Conservation (phyloP, 2,888 invertebrate species). For the Erynnis tages region DNA sequence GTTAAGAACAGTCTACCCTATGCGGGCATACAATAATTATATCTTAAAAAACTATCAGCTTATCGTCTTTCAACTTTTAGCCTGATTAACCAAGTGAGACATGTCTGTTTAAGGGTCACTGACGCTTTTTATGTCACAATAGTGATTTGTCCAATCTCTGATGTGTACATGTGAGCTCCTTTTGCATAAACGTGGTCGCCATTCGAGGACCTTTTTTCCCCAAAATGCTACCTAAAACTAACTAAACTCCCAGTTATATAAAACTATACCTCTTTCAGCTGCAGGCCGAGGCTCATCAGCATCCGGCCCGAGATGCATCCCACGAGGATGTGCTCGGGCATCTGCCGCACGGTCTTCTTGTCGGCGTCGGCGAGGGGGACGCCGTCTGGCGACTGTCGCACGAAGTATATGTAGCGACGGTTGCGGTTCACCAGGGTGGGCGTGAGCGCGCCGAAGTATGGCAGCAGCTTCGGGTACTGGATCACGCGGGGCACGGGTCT, state of each 20-base stretch:
- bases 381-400: slow-evolving; percentile 81
- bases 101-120: too few relatives aligned
- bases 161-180: too few relatives aligned
- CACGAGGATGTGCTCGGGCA: slow-evolving; percentile 86
- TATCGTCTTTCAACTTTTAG: too few relatives aligned
- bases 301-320: slow-evolving; percentile 85
- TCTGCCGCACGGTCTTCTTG: slow-evolving; percentile 77
- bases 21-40: too few relatives aligned
- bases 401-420: slow-evolving; percentile 86
- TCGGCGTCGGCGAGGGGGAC: slow-evolving; percentile 65
- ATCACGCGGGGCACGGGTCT: slow-evolving; percentile 85
- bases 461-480: slow-evolving; percentile 86
- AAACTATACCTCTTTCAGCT: slow-evolving; percentile 43
- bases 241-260: too few relatives aligned
- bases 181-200: too few relatives aligned
- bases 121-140: too few relatives aligned
- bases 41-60: too few relatives aligned
- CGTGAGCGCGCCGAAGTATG: slow-evolving; percentile 84
- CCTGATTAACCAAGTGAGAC: too few relatives aligned
- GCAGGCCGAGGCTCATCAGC: slow-evolving; percentile 62
- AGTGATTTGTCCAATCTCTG: too few relatives aligned
- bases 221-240: too few relatives aligned
- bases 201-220: background rate
- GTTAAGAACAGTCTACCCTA: too few relatives aligned
- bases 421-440: slow-evolving; percentile 72